Percentiles rank a stretch among this genome's conserved stretches.
Evolutionary conservation across 2,888 invertebrate genomes (phyloP).

Genomic region (Spisula solida): DNA sequence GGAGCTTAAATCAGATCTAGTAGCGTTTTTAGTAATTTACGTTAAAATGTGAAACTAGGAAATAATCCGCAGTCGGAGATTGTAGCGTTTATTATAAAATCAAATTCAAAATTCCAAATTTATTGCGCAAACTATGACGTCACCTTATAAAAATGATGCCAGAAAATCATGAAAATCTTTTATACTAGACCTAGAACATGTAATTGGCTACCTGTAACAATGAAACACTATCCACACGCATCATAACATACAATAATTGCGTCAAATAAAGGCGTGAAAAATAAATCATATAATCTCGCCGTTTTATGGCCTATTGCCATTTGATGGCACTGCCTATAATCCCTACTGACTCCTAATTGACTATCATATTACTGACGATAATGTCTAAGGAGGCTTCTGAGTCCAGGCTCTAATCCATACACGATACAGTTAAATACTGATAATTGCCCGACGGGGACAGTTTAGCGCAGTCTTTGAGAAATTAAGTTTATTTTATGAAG

Average conservation of each 20-base stretch:
- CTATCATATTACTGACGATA: conserved; percentile 40
- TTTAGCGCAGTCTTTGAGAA: conserved; percentile 39
- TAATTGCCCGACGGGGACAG: conserved; percentile 35
- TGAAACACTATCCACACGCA: background rate
- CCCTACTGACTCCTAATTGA: conserved; percentile 30
- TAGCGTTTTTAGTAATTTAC: too few relatives aligned
- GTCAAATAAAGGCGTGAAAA: background rate
- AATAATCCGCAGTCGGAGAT: too few relatives aligned
- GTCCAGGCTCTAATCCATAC: conserved; percentile 20
- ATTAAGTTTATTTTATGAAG: conserved; percentile 50
- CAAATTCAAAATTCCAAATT: too few relatives aligned
- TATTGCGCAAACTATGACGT: too few relatives aligned
- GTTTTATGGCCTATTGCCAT: conserved; percentile 20
- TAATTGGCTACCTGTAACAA: too few relatives aligned
- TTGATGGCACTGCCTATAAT: conserved; percentile 1
- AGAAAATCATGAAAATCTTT: too few relatives aligned
- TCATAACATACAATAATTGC: background rate
- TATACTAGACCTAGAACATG: too few relatives aligned
- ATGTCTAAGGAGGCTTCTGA: conserved; percentile 40
- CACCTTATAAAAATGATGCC: too few relatives aligned
- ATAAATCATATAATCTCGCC: conserved; percentile 9
- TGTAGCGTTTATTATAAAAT: too few relatives aligned
- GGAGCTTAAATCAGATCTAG: too few relatives aligned
- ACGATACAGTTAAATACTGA: conserved; percentile 47
- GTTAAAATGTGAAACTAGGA: too few relatives aligned